These are phyloP conservation scores for Campoletis raptor DNA, from an alignment of 2,888 invertebrate genomes.

Conservation along the genomic window DNA sequence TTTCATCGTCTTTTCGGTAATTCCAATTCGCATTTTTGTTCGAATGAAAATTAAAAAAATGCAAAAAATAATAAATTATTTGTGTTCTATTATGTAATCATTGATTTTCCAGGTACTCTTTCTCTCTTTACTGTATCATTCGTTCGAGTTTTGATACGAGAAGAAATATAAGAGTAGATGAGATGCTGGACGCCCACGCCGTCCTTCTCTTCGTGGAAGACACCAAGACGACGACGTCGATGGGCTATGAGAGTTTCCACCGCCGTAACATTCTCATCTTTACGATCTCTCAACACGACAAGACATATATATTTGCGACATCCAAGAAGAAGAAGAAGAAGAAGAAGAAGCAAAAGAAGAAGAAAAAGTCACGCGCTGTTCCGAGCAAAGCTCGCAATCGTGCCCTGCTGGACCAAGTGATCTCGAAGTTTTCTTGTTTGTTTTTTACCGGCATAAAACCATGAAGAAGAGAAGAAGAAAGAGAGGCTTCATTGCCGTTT, in stretches of 20 bases:
- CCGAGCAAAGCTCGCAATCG: not conserved
- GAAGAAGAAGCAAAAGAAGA: not conserved
- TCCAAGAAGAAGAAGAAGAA: conserved; percentile 10
- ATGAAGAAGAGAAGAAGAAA: not conserved
- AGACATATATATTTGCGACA: conserved; percentile 19
- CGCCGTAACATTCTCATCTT: conserved; percentile 16
- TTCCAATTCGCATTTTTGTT: not conserved
- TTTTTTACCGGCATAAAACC: not conserved
- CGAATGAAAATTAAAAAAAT: not conserved
- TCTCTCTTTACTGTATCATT: not conserved
- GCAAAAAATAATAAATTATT: not conserved
- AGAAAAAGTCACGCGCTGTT: conserved; percentile 13
- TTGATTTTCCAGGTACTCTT: not conserved
- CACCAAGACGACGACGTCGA: conserved; percentile 2
- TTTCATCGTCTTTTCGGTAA: no score
- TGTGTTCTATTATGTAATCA: not conserved
- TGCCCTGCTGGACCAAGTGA: not conserved
- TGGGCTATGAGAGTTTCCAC: not conserved
- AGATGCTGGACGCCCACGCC: conserved; percentile 23
- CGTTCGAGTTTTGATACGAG: not conserved
- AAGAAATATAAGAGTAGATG: not conserved
- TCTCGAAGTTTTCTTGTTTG: not conserved
- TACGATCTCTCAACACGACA: conserved; percentile 15
- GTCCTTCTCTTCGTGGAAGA: conserved; percentile 24
- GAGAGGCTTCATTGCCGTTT: not conserved